Percentiles rank a stretch among this genome's conserved stretches.
phyloP scores from a whole-genome alignment of 2,113 vertebrate species.

The Chlamydotis undulata region DNA sequence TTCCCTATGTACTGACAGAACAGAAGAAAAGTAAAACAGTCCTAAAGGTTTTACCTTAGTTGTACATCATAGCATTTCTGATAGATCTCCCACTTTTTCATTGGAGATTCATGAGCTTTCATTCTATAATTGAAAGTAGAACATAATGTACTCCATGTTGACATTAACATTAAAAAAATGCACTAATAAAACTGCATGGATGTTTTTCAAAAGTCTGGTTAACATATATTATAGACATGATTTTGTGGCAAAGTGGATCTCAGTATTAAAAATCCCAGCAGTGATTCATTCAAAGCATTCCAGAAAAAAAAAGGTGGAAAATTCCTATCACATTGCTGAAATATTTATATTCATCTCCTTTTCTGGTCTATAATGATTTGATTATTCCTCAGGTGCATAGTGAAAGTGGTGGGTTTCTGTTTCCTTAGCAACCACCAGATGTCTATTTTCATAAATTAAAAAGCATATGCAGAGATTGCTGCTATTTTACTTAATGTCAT shows the following conservation, averaged over 20 bases:
- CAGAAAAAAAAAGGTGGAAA: neutral
- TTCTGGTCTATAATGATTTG: neutral
- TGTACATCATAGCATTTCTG: neutral
- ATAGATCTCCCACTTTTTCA: neutral
- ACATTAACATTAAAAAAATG: neutral
- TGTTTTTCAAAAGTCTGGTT: neutral
- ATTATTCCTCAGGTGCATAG: neutral
- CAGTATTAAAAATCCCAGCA: neutral
- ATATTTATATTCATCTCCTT: neutral
- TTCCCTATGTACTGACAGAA: neutral
- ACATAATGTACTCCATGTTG: neutral
- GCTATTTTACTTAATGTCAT: neutral
- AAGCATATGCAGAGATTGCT: neutral
- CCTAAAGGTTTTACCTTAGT: neutral
- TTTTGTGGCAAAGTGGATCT: neutral
- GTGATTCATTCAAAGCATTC: neutral
- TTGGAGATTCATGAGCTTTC: neutral
- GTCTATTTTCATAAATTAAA: conserved; percentile 1
- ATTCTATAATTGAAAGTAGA: neutral
- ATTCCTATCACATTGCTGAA: neutral
- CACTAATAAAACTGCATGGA: neutral
- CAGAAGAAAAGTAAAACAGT: neutral
- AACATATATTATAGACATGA: neutral
- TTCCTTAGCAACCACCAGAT: conserved; percentile 6
- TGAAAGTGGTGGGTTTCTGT: neutral